Conservation (phyloP, 2,888 invertebrate species). For the Lacanobia wlatinum region DNA sequence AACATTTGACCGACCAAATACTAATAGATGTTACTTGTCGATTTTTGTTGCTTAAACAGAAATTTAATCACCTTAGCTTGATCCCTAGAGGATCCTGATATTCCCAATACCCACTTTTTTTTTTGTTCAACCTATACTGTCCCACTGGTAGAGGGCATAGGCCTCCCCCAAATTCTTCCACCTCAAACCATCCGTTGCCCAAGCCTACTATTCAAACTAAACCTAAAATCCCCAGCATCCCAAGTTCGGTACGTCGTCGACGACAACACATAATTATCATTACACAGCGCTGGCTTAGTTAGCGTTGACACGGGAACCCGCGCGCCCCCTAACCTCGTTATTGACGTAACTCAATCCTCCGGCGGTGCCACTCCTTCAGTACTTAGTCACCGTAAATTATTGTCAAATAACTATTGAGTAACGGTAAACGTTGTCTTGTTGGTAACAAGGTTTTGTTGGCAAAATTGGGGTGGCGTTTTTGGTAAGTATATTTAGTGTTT, state of each 20-base stretch:
- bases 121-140: no score
- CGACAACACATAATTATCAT: constrained; percentile 57
- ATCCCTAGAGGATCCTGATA: no score
- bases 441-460: constrained; percentile 17
- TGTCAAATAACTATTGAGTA: constrained; percentile 69
- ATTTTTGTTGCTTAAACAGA: no score
- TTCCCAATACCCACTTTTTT: no score
- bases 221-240: constrained; percentile 1
- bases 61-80: no score
- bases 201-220: not conserved
- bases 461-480: constrained; percentile 18
- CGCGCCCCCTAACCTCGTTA: constrained; percentile 79
- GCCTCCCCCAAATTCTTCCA: no score
- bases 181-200: no score
- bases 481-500: not conserved
- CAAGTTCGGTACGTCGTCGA: constrained; percentile 21
- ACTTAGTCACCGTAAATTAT: constrained; percentile 70
- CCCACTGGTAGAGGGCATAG: no score
- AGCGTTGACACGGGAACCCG: constrained; percentile 66
- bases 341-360: constrained; percentile 76
- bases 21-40: no score
- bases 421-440: constrained; percentile 60
- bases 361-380: constrained; percentile 63
- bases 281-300: constrained; percentile 56
- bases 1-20: no score